These are phyloP conservation scores for Trichopria drosophilae DNA, from an alignment of 2,888 invertebrate genomes.

Conservation along the genomic window DNA sequence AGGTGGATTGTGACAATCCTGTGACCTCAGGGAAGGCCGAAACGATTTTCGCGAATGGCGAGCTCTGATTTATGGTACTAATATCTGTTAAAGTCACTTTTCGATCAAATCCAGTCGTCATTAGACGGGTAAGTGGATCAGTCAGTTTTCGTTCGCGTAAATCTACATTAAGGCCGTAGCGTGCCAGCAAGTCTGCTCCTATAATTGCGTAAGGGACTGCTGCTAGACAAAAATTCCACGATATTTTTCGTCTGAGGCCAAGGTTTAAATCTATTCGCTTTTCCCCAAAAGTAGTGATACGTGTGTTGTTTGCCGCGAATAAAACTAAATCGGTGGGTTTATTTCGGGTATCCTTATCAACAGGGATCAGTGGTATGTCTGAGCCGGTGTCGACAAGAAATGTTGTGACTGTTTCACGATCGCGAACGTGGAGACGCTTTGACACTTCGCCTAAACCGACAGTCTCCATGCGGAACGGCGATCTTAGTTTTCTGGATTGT, in stretches of 20 bases:
- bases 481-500: no score
- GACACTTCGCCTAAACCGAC: not conserved
- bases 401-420: not conserved
- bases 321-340: not conserved
- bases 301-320: not conserved
- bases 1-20: not conserved
- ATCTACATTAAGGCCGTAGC: not conserved
- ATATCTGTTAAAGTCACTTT: not conserved
- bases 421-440: not conserved
- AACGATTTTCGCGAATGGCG: not conserved
- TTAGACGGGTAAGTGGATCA: not conserved
- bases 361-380: constrained; percentile 1
- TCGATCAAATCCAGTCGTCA: not conserved
- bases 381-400: constrained; percentile 6
- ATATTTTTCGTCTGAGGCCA: not conserved
- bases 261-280: not conserved
- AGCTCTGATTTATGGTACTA: not conserved
- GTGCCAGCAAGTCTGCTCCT: not conserved
- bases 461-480: no score
- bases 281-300: constrained; percentile 1
- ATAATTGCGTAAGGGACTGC: not conserved
- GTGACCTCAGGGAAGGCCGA: not conserved
- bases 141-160: not conserved
- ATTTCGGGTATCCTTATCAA: not conserved
- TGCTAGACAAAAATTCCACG: not conserved